A percentile compares a stretch with the other conserved stretches of the same genome.
Evolutionary conservation across 2,888 invertebrate genomes (phyloP).

Genomic region (Drosophila melanosoma): DNA sequence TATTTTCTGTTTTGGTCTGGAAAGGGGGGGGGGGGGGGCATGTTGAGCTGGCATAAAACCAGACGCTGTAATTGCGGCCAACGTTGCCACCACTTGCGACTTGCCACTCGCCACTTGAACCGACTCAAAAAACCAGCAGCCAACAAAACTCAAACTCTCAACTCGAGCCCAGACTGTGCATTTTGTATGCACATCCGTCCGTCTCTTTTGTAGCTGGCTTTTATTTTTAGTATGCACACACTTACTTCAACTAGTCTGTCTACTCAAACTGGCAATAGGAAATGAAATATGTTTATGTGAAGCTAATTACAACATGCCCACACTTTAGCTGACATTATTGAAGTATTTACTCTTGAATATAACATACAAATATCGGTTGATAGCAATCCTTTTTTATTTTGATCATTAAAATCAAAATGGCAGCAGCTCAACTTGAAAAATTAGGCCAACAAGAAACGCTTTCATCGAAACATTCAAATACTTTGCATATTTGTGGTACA

Average conservation of each 20-base stretch:
- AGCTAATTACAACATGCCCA: not conserved
- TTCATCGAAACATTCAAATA: constrained; percentile 28
- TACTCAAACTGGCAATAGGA: not conserved
- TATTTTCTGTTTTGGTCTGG: constrained; percentile 5
- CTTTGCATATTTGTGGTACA: constrained; percentile 39
- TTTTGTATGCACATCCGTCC: constrained; percentile 41
- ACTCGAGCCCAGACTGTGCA: constrained; percentile 44
- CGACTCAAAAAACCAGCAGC: constrained; percentile 19
- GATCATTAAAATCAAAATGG: constrained; percentile 21
- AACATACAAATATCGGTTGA: constrained; percentile 23
- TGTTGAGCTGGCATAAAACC: constrained; percentile 42
- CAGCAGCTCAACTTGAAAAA: constrained; percentile 47
- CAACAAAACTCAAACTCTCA: constrained; percentile 35
- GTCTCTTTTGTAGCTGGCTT: constrained; percentile 17
- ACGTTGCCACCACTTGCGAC: constrained; percentile 32
- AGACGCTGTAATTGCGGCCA: constrained; percentile 62
- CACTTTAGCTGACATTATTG: not conserved
- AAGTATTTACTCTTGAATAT: constrained; percentile 1
- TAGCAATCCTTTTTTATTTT: not conserved
- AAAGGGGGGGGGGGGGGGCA: constrained; percentile 1
- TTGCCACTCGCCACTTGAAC: constrained; percentile 53
- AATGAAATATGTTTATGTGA: not conserved
- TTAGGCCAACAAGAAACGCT: not conserved
- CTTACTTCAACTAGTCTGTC: constrained; percentile 12
- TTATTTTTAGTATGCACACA: constrained; percentile 21